Base-by-base conservation (phyloP, 2,113 vertebrate species). In the Columbina picui region DNA sequence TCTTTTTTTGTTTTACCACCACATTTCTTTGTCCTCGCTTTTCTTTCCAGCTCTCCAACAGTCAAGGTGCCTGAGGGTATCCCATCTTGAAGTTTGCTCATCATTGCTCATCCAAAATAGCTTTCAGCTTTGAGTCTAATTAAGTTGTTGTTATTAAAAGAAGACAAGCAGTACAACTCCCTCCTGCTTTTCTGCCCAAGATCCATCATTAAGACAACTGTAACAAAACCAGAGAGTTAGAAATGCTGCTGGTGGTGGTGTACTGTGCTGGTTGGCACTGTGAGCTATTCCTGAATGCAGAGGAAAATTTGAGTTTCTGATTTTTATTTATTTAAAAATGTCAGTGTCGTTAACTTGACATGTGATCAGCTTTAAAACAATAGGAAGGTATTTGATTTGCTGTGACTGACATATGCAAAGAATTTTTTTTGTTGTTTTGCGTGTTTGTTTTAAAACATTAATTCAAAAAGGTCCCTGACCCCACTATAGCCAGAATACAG, bases 81-180 rank as follows among this genome's bases (percentile, higher is more conserved):
- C 36, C 41, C 63, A 90, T 27, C 63, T 92, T 74, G 75, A 80
- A 36, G 16, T 75, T 84, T 74, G 80, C 38, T 90, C 41, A 12
- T 90, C 41, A 12, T 59, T 92, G 59, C 76, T 95, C 32, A 74
- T 90, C 45, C 50, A 55, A 86, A 84, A 75, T 15, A 75, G 41
- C 56, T 84, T 89, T 91, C 74, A 56, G 38, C 56, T 89, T 89
- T 27, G 20, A 84, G 61, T 64, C 52, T 89, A 87, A 94, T 96
- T 81, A 89, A 94, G 77, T 78, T 12, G 36, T 94, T 89, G 3
- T 95, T 84, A 41, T 38, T 93, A 59, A 89, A 91, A 70, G 47
- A 85, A 83, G 61, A 64, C 45, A 85, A 92, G 53, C 67, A 80
- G 23, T 93, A 59, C 13, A 69, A 1, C 3, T 19, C 27, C 30